phyloP scores from a whole-genome alignment of 2,888 invertebrate species.

The Leptopilina myrica region DNA sequence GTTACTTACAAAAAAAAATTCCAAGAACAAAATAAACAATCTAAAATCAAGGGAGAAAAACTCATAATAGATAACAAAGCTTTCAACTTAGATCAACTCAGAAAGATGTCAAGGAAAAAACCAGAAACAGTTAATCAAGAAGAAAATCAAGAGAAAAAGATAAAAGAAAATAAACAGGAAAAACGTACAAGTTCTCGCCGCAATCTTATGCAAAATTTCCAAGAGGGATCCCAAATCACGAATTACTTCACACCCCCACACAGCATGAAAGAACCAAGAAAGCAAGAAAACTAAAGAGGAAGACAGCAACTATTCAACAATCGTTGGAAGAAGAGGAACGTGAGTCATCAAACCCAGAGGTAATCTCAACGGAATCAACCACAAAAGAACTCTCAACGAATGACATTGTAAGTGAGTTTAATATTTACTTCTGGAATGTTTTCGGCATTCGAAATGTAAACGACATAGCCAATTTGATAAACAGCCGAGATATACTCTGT shows the following conservation, averaged over 20 bases:
- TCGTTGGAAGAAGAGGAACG: not conserved
- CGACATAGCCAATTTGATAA: not conserved
- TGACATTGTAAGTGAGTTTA: not conserved
- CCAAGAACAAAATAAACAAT: not conserved
- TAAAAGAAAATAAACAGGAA: not conserved
- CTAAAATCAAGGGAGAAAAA: not conserved
- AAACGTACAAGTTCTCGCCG: not conserved
- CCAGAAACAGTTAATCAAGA: not conserved
- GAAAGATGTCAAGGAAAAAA: not conserved
- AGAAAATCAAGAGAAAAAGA: not conserved
- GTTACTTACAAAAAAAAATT: not conserved
- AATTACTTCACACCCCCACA: not conserved
- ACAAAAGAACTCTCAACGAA: not conserved
- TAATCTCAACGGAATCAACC: not conserved
- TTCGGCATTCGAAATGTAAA: constrained; percentile 6
- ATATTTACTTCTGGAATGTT: constrained; percentile 10
- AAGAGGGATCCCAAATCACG: not conserved
- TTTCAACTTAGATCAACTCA: not conserved
- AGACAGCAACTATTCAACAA: not conserved
- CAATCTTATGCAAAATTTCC: not conserved
- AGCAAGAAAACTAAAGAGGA: not conserved
- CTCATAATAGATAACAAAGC: not conserved
- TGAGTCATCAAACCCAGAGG: not conserved
- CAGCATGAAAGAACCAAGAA: not conserved
- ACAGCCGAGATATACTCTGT: not conserved